Percentiles rank a stretch among this genome's conserved stretches.
Evolutionary conservation across 2,888 invertebrate genomes (phyloP).

Genomic region (Melinaea marsaeus): DNA sequence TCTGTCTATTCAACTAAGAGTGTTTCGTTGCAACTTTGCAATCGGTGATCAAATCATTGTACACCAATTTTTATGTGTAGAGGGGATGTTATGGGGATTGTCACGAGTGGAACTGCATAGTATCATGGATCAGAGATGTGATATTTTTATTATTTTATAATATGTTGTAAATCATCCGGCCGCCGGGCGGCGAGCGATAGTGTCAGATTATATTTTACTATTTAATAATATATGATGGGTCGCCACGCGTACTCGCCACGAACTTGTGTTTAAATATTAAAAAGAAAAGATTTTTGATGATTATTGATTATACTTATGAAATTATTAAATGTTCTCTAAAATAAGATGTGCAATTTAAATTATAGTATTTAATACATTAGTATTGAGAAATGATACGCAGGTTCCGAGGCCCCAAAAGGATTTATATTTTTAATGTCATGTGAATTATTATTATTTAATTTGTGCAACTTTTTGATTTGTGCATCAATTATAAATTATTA

Average conservation of each 20-base stretch:
- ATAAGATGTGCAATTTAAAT: slow-evolving; percentile 37
- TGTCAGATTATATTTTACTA: slow-evolving; percentile 32
- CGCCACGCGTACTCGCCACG: slow-evolving; percentile 25
- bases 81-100: slow-evolving; percentile 45
- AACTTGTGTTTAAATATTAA: slow-evolving; percentile 35
- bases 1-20: slow-evolving; percentile 52
- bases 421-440: slow-evolving; percentile 27
- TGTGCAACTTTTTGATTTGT: slow-evolving; percentile 23
- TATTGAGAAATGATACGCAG: slow-evolving; percentile 57
- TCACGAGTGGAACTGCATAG: slow-evolving; percentile 61
- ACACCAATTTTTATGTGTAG: slow-evolving; percentile 30
- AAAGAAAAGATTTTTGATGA: slow-evolving; percentile 30
- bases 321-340: slow-evolving; percentile 30
- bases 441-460: slow-evolving; percentile 25
- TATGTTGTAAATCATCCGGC: slow-evolving; percentile 47
- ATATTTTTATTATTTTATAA: slow-evolving; percentile 66
- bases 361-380: slow-evolving; percentile 34
- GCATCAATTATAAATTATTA: slow-evolving; percentile 27
- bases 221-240: slow-evolving; percentile 31
- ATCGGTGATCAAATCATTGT: slow-evolving; percentile 29
- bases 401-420: slow-evolving; percentile 64
- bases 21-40: slow-evolving; percentile 50
- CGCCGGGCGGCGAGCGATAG: slow-evolving; percentile 28
- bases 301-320: slow-evolving; percentile 32
- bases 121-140: slow-evolving; percentile 73